Evolutionary conservation across 2,888 invertebrate species (phyloP).

Genomic region (Bombylius major): DNA sequence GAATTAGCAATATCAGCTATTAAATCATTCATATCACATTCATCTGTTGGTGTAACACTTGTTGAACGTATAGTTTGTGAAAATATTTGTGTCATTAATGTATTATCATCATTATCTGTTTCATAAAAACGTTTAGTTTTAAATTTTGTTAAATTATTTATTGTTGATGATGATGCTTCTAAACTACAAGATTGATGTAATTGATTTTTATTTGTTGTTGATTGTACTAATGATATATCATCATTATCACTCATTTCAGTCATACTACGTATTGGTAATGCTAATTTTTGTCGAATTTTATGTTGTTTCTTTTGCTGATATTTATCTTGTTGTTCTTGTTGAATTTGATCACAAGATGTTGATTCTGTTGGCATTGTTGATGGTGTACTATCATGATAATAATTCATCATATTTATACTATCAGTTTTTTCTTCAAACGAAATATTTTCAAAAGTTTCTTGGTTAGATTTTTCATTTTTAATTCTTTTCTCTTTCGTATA

Average conservation of each 20-base stretch:
- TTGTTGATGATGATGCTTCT: neutral
- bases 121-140: constrained; percentile 10
- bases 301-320: neutral
- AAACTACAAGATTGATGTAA: neutral
- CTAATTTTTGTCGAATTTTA: neutral
- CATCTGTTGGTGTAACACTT: constrained; percentile 10
- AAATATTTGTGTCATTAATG: constrained; percentile 7
- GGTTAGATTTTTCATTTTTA: neutral
- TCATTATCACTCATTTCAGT: neutral
- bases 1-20: neutral
- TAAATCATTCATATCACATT: constrained; percentile 1
- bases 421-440: too few species aligned
- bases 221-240: neutral
- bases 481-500: neutral
- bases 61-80: constrained; percentile 10
- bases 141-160: neutral
- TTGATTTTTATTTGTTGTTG: neutral
- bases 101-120: constrained; percentile 3
- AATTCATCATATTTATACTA: too few species aligned
- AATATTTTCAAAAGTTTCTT: too few species aligned
- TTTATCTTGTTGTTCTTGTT: too few species aligned
- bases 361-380: too few species aligned
- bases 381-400: too few species aligned
- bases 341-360: too few species aligned
- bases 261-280: neutral